Conservation (phyloP, 2,888 invertebrate species). For the Cheilosia impressa region DNA sequence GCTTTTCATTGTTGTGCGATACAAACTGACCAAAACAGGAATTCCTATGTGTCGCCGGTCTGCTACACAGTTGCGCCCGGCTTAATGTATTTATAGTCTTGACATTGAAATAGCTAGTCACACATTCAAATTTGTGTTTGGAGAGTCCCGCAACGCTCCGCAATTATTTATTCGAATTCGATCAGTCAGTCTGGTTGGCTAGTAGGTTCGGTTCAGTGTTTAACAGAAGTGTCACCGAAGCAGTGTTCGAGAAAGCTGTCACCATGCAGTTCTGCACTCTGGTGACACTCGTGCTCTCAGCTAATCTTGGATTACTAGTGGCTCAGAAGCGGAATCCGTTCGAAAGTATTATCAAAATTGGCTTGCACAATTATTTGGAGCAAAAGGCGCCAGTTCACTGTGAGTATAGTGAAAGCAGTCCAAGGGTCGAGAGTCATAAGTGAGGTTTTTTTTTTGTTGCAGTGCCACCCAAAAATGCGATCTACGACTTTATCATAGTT, state of each 20-base stretch:
- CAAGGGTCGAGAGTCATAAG: neutral
- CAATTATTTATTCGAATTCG: conserved; percentile 19
- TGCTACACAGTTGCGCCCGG: neutral
- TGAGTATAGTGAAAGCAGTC: conserved; percentile 15
- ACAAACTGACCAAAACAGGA: conserved; percentile 23
- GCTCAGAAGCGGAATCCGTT: conserved; percentile 10
- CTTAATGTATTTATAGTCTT: conserved; percentile 36
- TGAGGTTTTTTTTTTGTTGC: conserved; percentile 84
- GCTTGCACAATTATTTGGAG: conserved; percentile 66
- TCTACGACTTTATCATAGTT: conserved; percentile 93
- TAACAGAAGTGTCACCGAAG: conserved; percentile 18
- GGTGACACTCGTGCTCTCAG: conserved; percentile 13
- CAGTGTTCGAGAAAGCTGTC: neutral
- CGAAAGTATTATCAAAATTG: conserved; percentile 46
- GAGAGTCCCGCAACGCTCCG: conserved; percentile 30
- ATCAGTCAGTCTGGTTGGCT: conserved; percentile 10
- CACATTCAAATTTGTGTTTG: conserved; percentile 11
- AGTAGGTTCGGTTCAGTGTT: conserved; percentile 25
- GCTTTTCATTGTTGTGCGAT: conserved; percentile 17
- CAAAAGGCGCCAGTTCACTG: conserved; percentile 38
- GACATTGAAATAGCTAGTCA: conserved; percentile 50
- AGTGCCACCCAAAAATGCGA: conserved; percentile 87
- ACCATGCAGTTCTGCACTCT: conserved; percentile 34
- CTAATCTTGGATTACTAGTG: conserved; percentile 14
- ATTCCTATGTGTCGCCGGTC: conserved; percentile 18